phyloP scores from a whole-genome alignment of 2,888 invertebrate species.

The Synanthedon andrenaeformis region DNA sequence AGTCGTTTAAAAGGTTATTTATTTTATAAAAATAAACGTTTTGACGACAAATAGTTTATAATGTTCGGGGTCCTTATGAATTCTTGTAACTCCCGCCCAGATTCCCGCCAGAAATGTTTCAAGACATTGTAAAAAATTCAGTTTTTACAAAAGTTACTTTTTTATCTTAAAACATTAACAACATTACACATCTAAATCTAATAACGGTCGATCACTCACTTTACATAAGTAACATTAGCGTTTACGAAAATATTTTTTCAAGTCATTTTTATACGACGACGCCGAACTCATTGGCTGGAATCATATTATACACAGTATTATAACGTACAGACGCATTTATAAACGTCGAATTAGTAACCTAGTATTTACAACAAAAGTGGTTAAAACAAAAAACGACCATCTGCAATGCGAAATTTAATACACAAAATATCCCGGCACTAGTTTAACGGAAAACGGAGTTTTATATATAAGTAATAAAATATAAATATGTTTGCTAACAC shows the following conservation, averaged over 20 bases:
- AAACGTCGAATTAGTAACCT: neutral
- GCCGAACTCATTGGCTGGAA: neutral
- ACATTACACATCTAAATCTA: constrained; percentile 70
- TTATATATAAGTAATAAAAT: no score
- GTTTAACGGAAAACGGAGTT: no score
- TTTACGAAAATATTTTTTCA: constrained; percentile 56
- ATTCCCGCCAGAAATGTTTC: constrained; percentile 72
- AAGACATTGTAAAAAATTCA: constrained; percentile 76
- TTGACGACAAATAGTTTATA: constrained; percentile 71
- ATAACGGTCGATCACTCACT: constrained; percentile 63
- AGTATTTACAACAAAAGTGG: no score
- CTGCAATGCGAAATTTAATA: no score
- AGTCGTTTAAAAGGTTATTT: constrained; percentile 61
- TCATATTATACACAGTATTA: neutral
- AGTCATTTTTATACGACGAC: neutral
- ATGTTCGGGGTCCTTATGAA: constrained; percentile 68
- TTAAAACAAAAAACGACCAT: no score
- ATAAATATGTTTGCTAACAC: no score
- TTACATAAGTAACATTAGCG: constrained; percentile 45
- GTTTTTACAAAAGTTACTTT: constrained; percentile 78
- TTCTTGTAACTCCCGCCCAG: constrained; percentile 44
- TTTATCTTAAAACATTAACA: constrained; percentile 74
- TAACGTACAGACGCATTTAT: neutral
- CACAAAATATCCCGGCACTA: no score
- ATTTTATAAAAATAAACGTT: constrained; percentile 73